Evolutionary conservation across 2,888 invertebrate species (phyloP).

Genomic region (Nemurella pictetii): DNA sequence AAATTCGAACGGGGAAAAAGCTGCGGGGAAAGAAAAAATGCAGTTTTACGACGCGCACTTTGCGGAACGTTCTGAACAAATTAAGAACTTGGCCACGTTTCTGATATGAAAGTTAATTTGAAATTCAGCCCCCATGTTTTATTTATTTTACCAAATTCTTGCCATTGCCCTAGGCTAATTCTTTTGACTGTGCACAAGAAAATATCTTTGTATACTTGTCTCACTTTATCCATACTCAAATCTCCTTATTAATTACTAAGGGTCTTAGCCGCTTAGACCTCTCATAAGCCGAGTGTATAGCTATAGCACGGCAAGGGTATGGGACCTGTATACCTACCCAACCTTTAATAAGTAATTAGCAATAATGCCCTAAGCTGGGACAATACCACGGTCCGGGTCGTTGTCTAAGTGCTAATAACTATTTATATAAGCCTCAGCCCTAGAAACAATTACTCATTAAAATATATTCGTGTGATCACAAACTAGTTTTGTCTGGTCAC

Average conservation of each 20-base stretch:
- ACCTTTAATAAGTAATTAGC: slow-evolving; percentile 23
- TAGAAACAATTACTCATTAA: slow-evolving; percentile 13
- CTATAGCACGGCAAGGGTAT: neutral
- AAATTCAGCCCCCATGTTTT: neutral
- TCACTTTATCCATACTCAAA: neutral
- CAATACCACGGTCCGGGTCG: slow-evolving; percentile 6
- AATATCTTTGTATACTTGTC: neutral
- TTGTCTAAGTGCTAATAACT: slow-evolving; percentile 7
- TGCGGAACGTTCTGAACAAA: neutral
- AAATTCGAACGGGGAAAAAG: neutral
- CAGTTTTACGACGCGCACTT: neutral
- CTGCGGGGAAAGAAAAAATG: neutral
- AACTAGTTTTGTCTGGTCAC: neutral
- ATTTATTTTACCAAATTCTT: neutral
- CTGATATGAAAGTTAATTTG: no score
- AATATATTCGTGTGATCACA: neutral
- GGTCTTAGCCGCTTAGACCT: slow-evolving; percentile 1
- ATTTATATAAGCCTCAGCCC: slow-evolving; percentile 9
- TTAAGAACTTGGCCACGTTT: neutral
- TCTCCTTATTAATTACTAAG: slow-evolving; percentile 15
- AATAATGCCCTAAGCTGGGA: slow-evolving; percentile 7
- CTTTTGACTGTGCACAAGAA: neutral
- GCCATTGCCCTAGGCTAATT: neutral
- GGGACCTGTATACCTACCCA: neutral
- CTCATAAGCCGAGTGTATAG: neutral